Evolutionary conservation across 1,140 invertebrate genomes (phyloP).

Genomic region (Psilanteris sp.): DNA sequence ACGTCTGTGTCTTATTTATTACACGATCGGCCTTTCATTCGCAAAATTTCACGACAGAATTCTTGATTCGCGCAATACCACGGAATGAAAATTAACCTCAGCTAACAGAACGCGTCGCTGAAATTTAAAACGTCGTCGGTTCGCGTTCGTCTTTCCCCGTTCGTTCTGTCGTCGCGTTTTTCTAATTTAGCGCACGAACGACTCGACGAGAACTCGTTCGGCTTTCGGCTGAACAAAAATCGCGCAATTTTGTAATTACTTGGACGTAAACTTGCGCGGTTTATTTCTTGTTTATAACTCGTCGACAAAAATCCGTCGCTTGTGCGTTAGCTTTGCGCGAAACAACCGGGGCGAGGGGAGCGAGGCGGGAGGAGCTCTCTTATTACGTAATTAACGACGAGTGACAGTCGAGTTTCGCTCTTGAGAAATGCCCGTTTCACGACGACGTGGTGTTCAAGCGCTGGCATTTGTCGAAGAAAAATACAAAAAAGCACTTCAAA

Average conservation of each 20-base stretch:
- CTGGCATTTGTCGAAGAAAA: slow-evolving; percentile 47
- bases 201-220: slow-evolving; percentile 3
- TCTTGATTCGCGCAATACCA: no score
- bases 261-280: slow-evolving; percentile 41
- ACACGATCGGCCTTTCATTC: no score
- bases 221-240: slow-evolving; percentile 30
- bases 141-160: no score
- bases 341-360: slow-evolving; percentile 24
- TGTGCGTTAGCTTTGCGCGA: slow-evolving; percentile 49
- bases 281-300: slow-evolving; percentile 48
- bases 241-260: slow-evolving; percentile 41
- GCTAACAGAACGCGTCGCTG: no score
- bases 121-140: no score
- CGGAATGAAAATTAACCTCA: no score
- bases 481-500: slow-evolving; percentile 42
- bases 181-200: slow-evolving; percentile 11
- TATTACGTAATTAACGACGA: slow-evolving; percentile 66
- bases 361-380: slow-evolving; percentile 58
- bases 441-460: slow-evolving; percentile 49
- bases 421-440: slow-evolving; percentile 63
- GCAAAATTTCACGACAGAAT: no score
- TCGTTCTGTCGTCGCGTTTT: no score
- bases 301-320: slow-evolving; percentile 53
- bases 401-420: slow-evolving; percentile 63
- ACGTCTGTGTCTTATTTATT: no score